These are phyloP conservation scores for Cynopterus sphinx DNA, from an alignment of 2,797 vertebrate species.

Conservation along the genomic window DNA sequence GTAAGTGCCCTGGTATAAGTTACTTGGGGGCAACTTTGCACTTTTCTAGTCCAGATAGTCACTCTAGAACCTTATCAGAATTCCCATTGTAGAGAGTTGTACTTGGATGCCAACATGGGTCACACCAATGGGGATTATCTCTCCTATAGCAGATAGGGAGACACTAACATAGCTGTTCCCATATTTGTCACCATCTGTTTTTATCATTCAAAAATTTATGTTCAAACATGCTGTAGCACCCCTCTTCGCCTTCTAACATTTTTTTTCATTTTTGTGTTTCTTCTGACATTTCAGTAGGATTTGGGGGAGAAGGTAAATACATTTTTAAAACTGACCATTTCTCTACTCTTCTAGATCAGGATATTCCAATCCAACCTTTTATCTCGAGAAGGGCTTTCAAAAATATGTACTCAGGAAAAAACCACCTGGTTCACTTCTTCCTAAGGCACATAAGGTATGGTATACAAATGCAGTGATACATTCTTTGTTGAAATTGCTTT, in stretches of 20 bases:
- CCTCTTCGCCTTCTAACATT: neutral
- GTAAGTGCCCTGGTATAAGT: neutral
- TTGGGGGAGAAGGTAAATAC: neutral
- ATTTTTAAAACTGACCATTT: constrained; percentile 37
- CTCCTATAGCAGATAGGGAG: neutral
- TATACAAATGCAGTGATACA: neutral
- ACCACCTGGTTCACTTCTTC: constrained; percentile 92
- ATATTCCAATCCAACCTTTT: constrained; percentile 96
- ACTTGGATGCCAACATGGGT: neutral
- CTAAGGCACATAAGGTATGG: constrained; percentile 92
- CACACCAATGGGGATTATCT: neutral
- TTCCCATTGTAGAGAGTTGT: neutral
- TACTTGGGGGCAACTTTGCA: neutral
- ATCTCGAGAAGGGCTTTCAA: constrained; percentile 86
- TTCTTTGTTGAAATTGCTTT: neutral
- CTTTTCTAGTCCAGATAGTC: neutral
- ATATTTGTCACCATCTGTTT: neutral
- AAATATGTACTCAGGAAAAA: constrained; percentile 95
- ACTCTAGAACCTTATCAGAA: neutral
- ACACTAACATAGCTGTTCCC: neutral
- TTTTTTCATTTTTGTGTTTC: constrained; percentile 47
- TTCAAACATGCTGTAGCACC: neutral
- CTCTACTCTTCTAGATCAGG: constrained; percentile 86
- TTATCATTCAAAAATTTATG: neutral
- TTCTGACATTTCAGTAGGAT: constrained; percentile 16